Evolutionary conservation across 1,140 invertebrate species (phyloP).

Genomic region (Diplogasteroides magnus): DNA sequence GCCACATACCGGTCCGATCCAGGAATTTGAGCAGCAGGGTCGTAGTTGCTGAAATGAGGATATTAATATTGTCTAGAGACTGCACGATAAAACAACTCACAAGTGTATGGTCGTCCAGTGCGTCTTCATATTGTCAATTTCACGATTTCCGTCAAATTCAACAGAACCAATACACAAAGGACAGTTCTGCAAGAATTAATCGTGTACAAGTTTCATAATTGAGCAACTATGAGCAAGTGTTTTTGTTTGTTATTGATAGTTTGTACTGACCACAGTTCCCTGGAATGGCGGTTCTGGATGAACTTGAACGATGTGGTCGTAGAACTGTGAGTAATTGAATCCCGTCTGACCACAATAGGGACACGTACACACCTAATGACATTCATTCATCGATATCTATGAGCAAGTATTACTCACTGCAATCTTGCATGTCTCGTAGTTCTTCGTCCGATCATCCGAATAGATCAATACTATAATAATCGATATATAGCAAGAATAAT

Average conservation of each 20-base stretch:
- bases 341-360: conserved; percentile 19
- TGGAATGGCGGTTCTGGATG: not conserved
- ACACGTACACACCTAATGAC: no score
- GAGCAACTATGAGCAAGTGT: not conserved
- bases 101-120: not conserved
- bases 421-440: conserved; percentile 19
- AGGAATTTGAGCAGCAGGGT: no score
- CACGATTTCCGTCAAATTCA: not conserved
- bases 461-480: conserved; percentile 17
- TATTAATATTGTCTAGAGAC: no score
- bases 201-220: not conserved
- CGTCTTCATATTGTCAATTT: not conserved
- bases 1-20: no score
- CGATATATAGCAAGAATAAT: not conserved
- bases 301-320: not conserved
- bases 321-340: not conserved
- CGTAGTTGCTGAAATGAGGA: no score
- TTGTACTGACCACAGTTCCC: not conserved
- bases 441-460: conserved; percentile 12
- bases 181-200: not conserved
- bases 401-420: no score
- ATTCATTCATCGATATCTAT: no score
- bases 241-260: no score
- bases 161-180: not conserved
- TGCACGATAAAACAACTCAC: no score